Evolutionary conservation across 2,113 vertebrate genomes (phyloP).

Genomic region (Vulpes lagopus): DNA sequence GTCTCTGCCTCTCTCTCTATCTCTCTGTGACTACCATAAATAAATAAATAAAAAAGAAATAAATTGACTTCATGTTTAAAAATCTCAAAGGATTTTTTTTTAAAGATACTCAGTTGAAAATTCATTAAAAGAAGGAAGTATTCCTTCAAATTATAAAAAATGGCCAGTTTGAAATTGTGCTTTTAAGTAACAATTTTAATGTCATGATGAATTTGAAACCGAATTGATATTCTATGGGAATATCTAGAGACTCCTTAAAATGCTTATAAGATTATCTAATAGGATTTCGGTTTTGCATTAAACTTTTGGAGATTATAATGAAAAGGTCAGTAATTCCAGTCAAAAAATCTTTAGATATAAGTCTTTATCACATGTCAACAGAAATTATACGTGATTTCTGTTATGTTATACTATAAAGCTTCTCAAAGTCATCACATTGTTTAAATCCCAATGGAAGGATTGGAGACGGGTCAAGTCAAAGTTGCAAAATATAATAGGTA

Average conservation of each 20-base stretch:
- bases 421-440: neutral
- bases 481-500: neutral
- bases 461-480: neutral
- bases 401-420: constrained; percentile 4
- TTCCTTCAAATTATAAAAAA: constrained; percentile 63
- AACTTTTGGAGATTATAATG: constrained; percentile 45
- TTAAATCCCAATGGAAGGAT: constrained; percentile 8
- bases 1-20: too few relatives aligned
- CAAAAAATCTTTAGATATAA: neutral
- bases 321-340: neutral
- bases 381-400: neutral
- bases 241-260: constrained; percentile 42
- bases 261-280: constrained; percentile 4
- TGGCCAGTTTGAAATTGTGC: constrained; percentile 48
- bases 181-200: constrained; percentile 64
- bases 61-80: constrained; percentile 83
- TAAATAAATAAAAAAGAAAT: constrained; percentile 66
- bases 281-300: neutral
- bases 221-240: constrained; percentile 39
- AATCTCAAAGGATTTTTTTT: constrained; percentile 72
- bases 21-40: too few relatives aligned
- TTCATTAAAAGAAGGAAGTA: constrained; percentile 81
- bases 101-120: constrained; percentile 71
- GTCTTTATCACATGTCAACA: neutral
- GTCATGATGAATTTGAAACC: constrained; percentile 4